phyloP scores from a whole-genome alignment of 2,113 vertebrate species.

The Dromaius novaehollandiae region DNA sequence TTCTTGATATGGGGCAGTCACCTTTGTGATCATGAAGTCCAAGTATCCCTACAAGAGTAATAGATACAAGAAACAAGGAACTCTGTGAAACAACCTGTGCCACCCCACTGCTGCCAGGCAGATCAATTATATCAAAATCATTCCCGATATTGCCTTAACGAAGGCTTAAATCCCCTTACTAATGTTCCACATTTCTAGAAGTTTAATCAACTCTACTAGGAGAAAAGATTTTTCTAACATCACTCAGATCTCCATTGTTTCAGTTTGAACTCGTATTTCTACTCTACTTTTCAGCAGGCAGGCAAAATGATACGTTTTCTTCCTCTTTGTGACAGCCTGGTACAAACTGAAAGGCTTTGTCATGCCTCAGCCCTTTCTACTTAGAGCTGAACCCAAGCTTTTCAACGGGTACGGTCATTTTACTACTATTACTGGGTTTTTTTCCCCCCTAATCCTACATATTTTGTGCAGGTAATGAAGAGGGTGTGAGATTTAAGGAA shows the following conservation, averaged over 20 bases:
- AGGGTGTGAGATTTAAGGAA: accelerated
- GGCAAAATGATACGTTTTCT: background rate
- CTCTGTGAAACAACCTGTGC: background rate
- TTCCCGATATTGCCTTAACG: background rate
- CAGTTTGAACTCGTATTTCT: background rate
- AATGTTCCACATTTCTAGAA: background rate
- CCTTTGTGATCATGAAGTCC: background rate
- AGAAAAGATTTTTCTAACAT: background rate
- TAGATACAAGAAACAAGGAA: background rate
- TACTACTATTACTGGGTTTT: background rate
- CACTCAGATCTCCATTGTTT: accelerated
- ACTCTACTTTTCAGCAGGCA: background rate
- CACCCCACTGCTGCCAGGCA: accelerated
- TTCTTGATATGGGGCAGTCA: background rate
- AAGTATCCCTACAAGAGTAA: background rate
- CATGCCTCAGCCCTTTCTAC: accelerated
- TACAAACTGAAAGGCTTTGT: background rate
- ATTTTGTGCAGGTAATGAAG: accelerated
- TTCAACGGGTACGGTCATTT: background rate
- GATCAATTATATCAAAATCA: background rate
- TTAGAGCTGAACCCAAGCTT: background rate
- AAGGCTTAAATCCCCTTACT: background rate
- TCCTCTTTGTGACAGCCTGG: background rate
- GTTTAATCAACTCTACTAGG: accelerated
- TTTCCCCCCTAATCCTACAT: accelerated